Conservation (phyloP, 1,140 invertebrate species). For the Atopsyche davidsoni region DNA sequence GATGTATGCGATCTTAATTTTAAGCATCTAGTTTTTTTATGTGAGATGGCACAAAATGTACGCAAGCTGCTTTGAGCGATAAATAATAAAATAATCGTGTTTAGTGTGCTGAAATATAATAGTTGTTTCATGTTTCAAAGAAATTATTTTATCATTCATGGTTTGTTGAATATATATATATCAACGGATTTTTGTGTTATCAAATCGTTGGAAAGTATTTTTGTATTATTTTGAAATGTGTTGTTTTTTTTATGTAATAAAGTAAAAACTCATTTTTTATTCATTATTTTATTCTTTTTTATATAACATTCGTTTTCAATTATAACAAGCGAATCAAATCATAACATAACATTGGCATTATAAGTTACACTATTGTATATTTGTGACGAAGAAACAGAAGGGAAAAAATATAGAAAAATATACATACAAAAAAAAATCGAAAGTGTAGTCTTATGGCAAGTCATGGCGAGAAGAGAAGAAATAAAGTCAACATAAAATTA, state of each 20-base stretch:
- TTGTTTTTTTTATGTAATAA: background rate
- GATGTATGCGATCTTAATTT: too few relatives aligned
- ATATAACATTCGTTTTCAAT: constrained; percentile 9
- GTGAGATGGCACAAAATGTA: too few relatives aligned
- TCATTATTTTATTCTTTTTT: constrained; percentile 17
- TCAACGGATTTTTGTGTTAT: too few relatives aligned
- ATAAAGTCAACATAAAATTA: constrained; percentile 20
- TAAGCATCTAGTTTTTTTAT: too few relatives aligned
- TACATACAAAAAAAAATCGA: constrained; percentile 10
- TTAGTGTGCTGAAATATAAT: too few relatives aligned
- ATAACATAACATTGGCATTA: constrained; percentile 29
- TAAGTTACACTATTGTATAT: constrained; percentile 19
- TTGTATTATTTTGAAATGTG: background rate
- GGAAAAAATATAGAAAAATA: background rate
- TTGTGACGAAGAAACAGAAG: background rate
- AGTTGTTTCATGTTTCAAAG: too few relatives aligned
- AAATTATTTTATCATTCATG: too few relatives aligned
- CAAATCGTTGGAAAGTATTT: too few relatives aligned
- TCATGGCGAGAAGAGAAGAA: constrained; percentile 22
- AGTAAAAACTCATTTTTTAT: constrained; percentile 4
- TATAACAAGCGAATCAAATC: constrained; percentile 23
- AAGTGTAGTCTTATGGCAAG: constrained; percentile 23
- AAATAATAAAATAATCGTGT: too few relatives aligned
- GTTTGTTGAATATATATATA: too few relatives aligned
- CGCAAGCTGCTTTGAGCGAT: too few relatives aligned